Base-by-base conservation (phyloP, 2,888 invertebrate species). In the Peribatodes rhomboidaria region DNA sequence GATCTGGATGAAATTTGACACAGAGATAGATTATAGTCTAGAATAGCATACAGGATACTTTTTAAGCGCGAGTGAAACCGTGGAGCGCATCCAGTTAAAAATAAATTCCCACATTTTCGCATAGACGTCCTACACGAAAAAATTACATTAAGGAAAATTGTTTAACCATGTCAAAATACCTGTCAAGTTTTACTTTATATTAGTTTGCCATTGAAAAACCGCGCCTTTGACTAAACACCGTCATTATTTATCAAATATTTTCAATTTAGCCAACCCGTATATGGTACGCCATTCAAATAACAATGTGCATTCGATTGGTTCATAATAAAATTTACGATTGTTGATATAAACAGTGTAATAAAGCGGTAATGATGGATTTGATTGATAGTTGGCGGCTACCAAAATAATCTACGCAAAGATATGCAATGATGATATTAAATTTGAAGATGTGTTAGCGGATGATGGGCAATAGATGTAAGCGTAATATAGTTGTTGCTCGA, bases 341-440 rank as follows among this genome's bases (percentile, higher is more conserved):
- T 59, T 58, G 56, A 52, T 47, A 55, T 71, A 66, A 65, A 68
- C 53, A 62, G 54, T 54, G 44, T 33, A 60, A 68, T 65, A 27
- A 61, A 70, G 72, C 57, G 37, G 54, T 68, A 66, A 74, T 73
- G 61, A 72, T 71, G 37, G 22, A 67, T 55, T 65, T 77, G 72
- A 78, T 76, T 74, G 70, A 73, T 72, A 60, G n/a, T 0, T 35
- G 18, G n/a, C n/a, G 16, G 69, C 68, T 73, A 69, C 68, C 70
- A 63, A 67, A 78, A 67, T 47, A 59, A 63, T 50, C 49, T 54
- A 44, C 6, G 52, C 33, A n/a, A 14, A 18, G 20, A 53, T 35
- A 20, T 9, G 0, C 52, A 18, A 22, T 22, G 39, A 53, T 39
- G 2, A 10, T 27, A 14, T 2, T 14, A 53, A 27, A 53, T 14